Evolutionary conservation across 2,888 invertebrate genomes (phyloP).

Genomic region (Philereme transversata): DNA sequence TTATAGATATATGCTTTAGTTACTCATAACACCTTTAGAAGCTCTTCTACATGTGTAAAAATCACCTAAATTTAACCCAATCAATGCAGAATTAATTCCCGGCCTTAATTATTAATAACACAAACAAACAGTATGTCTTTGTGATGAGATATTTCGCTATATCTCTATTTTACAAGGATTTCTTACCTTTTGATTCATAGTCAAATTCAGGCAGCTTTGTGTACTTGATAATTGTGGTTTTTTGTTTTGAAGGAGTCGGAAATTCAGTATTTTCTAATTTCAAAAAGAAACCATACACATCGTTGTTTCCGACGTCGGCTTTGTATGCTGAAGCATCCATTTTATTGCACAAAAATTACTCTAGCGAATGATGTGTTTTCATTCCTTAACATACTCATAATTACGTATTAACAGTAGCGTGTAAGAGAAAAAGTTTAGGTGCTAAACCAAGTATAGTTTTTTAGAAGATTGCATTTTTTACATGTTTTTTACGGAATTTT

Average conservation of each 20-base stretch:
- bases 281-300: slow-evolving; percentile 56
- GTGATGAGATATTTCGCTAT: no score
- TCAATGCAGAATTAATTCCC: no score
- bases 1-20: no score
- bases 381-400: slow-evolving; percentile 28
- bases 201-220: slow-evolving; percentile 72
- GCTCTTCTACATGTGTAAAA: no score
- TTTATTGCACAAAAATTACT: slow-evolving; percentile 41
- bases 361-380: slow-evolving; percentile 29
- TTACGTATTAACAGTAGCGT: slow-evolving; percentile 5
- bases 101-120: no score
- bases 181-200: slow-evolving; percentile 59
- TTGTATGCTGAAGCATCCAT: slow-evolving; percentile 73
- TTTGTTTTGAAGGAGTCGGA: slow-evolving; percentile 52
- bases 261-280: slow-evolving; percentile 54
- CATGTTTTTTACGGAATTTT: slow-evolving; percentile 20
- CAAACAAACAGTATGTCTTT: no score
- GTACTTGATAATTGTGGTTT: slow-evolving; percentile 66
- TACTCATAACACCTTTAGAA: no score
- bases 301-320: slow-evolving; percentile 52
- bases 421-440: slow-evolving; percentile 1
- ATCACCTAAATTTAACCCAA: no score
- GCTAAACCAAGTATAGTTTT: slow-evolving; percentile 3
- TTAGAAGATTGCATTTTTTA: slow-evolving; percentile 5
- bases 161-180: no score